Base-by-base conservation (phyloP, 2,888 invertebrate species). In the Encarsia formosa region DNA sequence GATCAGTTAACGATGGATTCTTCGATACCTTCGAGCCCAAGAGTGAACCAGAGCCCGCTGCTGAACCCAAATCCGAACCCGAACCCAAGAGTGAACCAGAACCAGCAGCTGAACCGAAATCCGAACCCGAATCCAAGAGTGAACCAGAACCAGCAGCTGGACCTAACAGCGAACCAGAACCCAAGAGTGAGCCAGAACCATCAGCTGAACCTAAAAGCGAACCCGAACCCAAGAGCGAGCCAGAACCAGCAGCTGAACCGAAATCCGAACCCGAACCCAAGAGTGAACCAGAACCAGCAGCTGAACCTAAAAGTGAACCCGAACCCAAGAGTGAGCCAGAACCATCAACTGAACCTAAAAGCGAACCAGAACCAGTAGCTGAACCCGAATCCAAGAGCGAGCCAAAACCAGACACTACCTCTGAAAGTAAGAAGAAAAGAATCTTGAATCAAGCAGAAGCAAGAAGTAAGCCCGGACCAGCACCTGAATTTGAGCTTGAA, bases 401-500 rank as follows among this genome's bases (percentile, higher is more conserved):
- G 54, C 52, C 41, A 6, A 46, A 63, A 40, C 47, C 67, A 26
- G 59, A 65, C 3, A 57, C 29, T 8, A 31, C 52, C 69, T 70
- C 65, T 2, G 71, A 65, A 1, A 41, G 40, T n/a, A 4, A 32
- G 13, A 8, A 38, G 23, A 31, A 53, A 31, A n/a, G 40, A 44
- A 59, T 63, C 20, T 20, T 59, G 5, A 56, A 70, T 73, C 62
- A 46, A 11, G 19, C 45, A 40, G 56, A 60, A 51, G 37, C 62
- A 13, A 49, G 40, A 70, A 72, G 61, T 58, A 58, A 48, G 3
- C 70, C 76, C 57, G 62, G 57, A 37, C 49, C 48, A 34, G 56
- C 52, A 52, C 59, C 59, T 20, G 57, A 59, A 26, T 48, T 55
- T 2, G 43, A 22, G 68, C 71, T 11, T 11, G 38, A 50, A 23